phyloP scores from a whole-genome alignment of 2,113 vertebrate genomes.

The Siniperca chuatsi region DNA sequence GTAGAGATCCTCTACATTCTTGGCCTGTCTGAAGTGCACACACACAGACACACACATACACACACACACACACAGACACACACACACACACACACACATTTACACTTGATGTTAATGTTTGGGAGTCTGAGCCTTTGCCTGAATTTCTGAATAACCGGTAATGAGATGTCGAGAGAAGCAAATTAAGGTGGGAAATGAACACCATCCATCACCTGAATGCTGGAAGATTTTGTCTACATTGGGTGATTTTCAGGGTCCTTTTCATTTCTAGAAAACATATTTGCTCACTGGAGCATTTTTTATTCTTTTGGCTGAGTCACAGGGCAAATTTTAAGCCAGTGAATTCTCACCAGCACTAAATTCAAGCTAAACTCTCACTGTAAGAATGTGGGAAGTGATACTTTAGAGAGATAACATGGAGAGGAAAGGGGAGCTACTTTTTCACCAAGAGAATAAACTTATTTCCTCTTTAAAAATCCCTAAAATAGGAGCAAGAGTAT shows the following conservation, averaged over 20 bases:
- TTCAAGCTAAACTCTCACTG: neutral
- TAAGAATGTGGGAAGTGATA: neutral
- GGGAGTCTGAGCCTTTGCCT: conserved; percentile 7
- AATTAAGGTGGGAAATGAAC: conserved; percentile 47
- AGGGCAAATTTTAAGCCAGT: neutral
- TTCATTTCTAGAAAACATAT: conserved; percentile 45
- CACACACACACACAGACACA: neutral
- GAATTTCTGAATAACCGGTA: conserved; percentile 17
- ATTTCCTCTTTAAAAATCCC: neutral
- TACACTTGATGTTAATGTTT: conserved; percentile 6
- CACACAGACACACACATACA: neutral
- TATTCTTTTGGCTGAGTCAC: conserved; percentile 27
- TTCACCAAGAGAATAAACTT: neutral
- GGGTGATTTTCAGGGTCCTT: conserved; percentile 22
- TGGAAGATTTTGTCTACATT: conserved; percentile 22
- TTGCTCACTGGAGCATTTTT: conserved; percentile 38
- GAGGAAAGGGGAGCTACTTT: neutral
- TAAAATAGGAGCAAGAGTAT: neutral
- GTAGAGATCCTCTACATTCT: conserved; percentile 17
- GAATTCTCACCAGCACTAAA: conserved; percentile 13
- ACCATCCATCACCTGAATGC: conserved; percentile 49
- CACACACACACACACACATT: neutral
- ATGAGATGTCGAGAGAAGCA: conserved; percentile 16
- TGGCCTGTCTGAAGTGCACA: neutral
- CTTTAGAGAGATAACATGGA: neutral